These are phyloP conservation scores for Scomber scombrus DNA, from an alignment of 2,113 vertebrate species.

Conservation along the genomic window DNA sequence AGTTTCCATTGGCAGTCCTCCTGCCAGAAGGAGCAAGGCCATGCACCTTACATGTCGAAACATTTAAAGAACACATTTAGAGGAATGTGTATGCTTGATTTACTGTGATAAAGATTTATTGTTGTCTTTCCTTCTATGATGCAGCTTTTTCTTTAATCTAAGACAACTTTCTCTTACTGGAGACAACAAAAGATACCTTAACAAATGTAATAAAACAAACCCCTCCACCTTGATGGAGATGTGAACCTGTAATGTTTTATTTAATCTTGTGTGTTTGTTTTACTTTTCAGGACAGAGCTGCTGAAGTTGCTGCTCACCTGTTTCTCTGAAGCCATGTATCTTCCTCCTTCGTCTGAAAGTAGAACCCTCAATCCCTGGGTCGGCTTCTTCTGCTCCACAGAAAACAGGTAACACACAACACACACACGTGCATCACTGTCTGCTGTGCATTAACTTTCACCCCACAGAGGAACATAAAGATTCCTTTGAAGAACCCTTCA, in stretches of 20 bases:
- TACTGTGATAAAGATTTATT: too few relatives aligned
- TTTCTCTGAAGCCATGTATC: constrained; percentile 98
- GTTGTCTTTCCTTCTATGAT: too few relatives aligned
- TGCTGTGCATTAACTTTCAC: constrained; percentile 1
- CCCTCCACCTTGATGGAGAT: too few relatives aligned
- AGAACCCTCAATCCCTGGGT: constrained; percentile 93
- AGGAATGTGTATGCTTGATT: too few relatives aligned
- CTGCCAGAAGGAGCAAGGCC: too few relatives aligned
- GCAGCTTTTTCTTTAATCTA: too few relatives aligned
- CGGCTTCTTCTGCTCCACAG: constrained; percentile 95
- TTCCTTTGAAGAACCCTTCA: constrained; percentile 3
- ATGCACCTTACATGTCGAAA: too few relatives aligned
- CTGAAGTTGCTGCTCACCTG: constrained; percentile 95
- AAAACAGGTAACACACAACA: constrained; percentile 89
- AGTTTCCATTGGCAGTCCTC: too few relatives aligned
- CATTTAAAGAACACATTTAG: too few relatives aligned
- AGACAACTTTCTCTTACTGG: too few relatives aligned
- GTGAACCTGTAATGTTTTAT: not conserved
- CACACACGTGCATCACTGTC: not conserved
- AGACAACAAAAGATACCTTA: too few relatives aligned
- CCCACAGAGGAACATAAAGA: not conserved
- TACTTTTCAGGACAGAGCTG: constrained; percentile 89
- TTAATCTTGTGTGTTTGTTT: not conserved
- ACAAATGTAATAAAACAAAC: too few relatives aligned
- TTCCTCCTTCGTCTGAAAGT: constrained; percentile 89